These are phyloP conservation scores for Lethrus apterus DNA, from an alignment of 1,140 invertebrate genomes.

Conservation along the genomic window DNA sequence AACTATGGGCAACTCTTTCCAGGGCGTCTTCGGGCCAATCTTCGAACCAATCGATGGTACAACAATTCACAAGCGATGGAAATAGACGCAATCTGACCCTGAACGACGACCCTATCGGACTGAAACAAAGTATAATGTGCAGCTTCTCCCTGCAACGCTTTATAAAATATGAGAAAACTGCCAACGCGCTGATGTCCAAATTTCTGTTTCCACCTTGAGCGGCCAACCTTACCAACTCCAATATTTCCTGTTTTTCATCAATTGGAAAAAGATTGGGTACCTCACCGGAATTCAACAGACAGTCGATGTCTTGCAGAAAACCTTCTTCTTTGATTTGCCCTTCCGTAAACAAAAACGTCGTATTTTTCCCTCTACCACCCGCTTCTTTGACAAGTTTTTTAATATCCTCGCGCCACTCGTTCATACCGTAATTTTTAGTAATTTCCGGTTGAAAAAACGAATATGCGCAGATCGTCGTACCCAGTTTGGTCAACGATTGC, in stretches of 20 bases:
- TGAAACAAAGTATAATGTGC: constrained; percentile 85
- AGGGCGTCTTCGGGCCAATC: constrained; percentile 89
- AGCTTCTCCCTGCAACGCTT: constrained; percentile 78
- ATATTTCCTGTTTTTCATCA: constrained; percentile 84
- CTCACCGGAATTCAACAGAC: constrained; percentile 76
- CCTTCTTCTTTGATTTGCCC: constrained; percentile 81
- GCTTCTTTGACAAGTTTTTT: constrained; percentile 75
- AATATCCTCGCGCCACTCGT: constrained; percentile 86
- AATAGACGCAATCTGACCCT: constrained; percentile 73
- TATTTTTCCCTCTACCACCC: constrained; percentile 60
- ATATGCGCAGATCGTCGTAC: constrained; percentile 65
- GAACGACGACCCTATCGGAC: constrained; percentile 80
- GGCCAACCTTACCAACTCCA: constrained; percentile 66
- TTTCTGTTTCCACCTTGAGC: constrained; percentile 73
- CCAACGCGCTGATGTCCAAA: constrained; percentile 71
- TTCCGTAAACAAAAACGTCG: constrained; percentile 79
- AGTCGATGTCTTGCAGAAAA: constrained; percentile 83
- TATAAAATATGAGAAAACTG: constrained; percentile 77
- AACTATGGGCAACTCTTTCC: constrained; percentile 81
- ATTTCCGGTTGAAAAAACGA: constrained; percentile 82
- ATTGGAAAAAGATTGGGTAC: constrained; percentile 82
- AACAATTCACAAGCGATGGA: constrained; percentile 88
- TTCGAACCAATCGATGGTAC: constrained; percentile 93
- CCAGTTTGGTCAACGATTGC: constrained; percentile 74
- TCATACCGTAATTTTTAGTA: constrained; percentile 71